A percentile compares a stretch with the other conserved stretches of the same genome.
These are phyloP conservation scores for Hippolais icterina DNA, from an alignment of 2,113 vertebrate species.

Conservation along the genomic window DNA sequence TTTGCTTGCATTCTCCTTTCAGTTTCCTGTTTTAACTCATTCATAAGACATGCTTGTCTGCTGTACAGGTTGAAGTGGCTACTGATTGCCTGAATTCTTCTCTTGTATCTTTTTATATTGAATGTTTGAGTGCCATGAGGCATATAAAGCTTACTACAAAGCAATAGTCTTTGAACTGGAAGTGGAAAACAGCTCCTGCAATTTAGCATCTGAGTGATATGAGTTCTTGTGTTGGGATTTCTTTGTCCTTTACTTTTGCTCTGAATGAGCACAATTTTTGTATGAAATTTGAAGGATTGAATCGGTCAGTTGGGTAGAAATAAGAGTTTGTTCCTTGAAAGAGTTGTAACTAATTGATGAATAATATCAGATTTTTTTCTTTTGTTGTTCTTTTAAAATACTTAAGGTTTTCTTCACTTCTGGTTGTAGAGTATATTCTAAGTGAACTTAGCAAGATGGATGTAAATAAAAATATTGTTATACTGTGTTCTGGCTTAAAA, in stretches of 20 bases:
- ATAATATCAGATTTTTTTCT: background rate
- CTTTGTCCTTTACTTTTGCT: background rate
- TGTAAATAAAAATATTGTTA: background rate
- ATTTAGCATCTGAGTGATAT: background rate
- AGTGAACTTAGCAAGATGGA: background rate
- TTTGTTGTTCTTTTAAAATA: background rate
- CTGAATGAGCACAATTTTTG: background rate
- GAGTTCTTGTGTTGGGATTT: background rate
- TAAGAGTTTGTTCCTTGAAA: background rate
- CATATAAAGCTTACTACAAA: background rate
- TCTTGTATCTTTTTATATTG: background rate
- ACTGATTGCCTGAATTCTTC: background rate
- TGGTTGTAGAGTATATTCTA: background rate
- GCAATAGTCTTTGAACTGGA: background rate
- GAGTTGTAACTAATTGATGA: background rate
- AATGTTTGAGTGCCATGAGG: background rate
- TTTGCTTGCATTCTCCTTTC: slow-evolving; percentile 9
- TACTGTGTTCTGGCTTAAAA: background rate
- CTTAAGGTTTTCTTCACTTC: background rate
- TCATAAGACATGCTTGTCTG: background rate
- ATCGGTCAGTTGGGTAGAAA: background rate
- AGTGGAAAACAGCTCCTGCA: background rate
- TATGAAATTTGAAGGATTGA: background rate
- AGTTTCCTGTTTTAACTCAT: slow-evolving; percentile 1
- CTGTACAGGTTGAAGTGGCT: background rate